A percentile compares a stretch with the other conserved stretches of the same genome.
Evolutionary conservation across 2,888 invertebrate genomes (phyloP).

Genomic region (Eilema depressum): DNA sequence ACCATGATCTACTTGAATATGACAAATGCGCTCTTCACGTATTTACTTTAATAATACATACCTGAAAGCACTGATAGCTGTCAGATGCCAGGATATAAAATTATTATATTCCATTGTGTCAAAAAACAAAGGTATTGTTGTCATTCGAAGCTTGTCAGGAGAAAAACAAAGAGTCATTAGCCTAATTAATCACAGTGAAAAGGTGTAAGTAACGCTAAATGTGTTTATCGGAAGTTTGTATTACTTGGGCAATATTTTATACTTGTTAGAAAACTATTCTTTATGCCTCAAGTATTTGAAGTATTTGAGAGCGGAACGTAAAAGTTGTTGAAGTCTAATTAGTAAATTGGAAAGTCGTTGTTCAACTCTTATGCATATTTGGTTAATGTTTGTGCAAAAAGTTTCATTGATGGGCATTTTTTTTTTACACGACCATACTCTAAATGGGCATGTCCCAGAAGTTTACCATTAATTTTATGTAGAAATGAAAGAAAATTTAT

Average conservation of each 20-base stretch:
- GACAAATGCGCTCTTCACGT: no score
- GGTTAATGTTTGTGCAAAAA: neutral
- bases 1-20: no score
- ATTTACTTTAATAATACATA: no score
- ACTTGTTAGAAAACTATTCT: conserved; percentile 3
- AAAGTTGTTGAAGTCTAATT: conserved; percentile 1
- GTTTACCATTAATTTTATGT: no score
- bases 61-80: conserved; percentile 2
- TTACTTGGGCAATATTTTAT: conserved; percentile 2
- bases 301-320: neutral
- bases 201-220: neutral
- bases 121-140: neutral
- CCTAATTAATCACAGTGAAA: neutral
- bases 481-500: no score
- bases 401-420: neutral
- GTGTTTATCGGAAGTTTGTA: neutral
- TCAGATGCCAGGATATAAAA: neutral
- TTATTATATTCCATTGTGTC: conserved; percentile 4
- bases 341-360: neutral
- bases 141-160: neutral
- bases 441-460: no score
- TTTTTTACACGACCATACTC: no score
- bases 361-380: neutral
- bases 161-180: conserved; percentile 4
- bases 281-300: neutral